These are phyloP conservation scores for Ectemnius lituratus DNA, from an alignment of 2,888 invertebrate genomes.

Conservation along the genomic window DNA sequence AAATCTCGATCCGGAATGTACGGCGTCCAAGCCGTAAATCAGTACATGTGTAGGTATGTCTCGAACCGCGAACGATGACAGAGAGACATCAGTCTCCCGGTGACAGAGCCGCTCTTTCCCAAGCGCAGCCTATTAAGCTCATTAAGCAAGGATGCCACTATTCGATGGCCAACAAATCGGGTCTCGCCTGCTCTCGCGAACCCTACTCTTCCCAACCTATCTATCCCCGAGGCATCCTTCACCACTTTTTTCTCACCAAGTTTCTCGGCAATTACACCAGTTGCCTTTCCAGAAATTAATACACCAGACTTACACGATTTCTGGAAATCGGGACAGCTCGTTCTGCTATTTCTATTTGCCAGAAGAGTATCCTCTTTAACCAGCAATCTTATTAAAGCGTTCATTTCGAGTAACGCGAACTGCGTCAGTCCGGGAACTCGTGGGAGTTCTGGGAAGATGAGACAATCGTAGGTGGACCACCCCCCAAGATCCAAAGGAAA, in stretches of 20 bases:
- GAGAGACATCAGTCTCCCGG: constrained; percentile 12
- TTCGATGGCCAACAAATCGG: constrained; percentile 45
- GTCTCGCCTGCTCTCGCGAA: constrained; percentile 30
- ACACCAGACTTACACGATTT: neutral
- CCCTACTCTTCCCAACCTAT: constrained; percentile 22
- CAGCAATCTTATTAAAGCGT: no score
- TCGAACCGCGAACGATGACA: no score
- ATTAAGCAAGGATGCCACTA: constrained; percentile 50
- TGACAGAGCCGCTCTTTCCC: constrained; percentile 26
- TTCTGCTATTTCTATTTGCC: neutral
- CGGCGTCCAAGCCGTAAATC: no score
- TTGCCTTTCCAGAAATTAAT: constrained; percentile 30
- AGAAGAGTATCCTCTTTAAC: no score
- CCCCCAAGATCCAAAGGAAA: constrained; percentile 19
- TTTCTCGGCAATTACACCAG: constrained; percentile 37
- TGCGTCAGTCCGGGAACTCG: no score
- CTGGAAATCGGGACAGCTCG: neutral
- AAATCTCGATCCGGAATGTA: no score
- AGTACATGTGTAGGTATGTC: no score
- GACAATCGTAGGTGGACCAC: neutral
- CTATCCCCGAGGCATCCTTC: neutral
- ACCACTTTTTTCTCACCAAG: constrained; percentile 3
- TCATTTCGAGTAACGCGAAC: no score
- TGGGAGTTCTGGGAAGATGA: no score
- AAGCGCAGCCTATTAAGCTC: constrained; percentile 48